Base-by-base conservation (phyloP, 2,888 invertebrate species). In the Trachelus tabidus region DNA sequence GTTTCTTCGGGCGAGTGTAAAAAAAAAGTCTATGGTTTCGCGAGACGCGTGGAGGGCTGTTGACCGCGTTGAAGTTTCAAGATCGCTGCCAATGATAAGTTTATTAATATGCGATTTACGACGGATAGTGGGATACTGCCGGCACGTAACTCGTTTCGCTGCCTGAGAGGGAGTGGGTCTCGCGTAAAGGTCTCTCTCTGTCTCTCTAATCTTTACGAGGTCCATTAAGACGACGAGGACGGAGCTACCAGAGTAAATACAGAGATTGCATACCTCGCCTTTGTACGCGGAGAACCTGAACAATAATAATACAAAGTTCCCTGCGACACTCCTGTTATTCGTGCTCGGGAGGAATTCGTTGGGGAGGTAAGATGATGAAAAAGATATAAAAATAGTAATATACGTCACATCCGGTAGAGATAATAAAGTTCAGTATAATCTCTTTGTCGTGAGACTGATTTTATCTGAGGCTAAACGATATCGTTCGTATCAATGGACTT, bases 151-250 rank as follows among this genome's bases (percentile, higher is more conserved):
- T 73, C 33, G 76, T 33, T 69, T 76, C 23, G 68, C 76, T 35
- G 68, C 74, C 68, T n/a, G 69, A 77, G 37, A 75, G 75, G 75
- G 75, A 77, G 75, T 37, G 35, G 31, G 34, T 15, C 34, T 71
- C 77, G 73, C 77, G 77, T 23, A 76, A 76, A 73, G 68, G 69
- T 83, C 81, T 85, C 40, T 40, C 40, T 35, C 35, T 35, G 3
- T 35, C 12, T 35, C 40, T 40, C 85, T 87, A 87, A 87, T 87
- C 85, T 88, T 87, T 87, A 88, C 86, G 87, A 88, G 86, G 84
- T 87, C 87, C 86, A 88, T 88, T 88, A 87, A 86, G 83, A 82
- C 86, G 85, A 84, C 84, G 82, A 83, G 82, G 81, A 81, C 76
- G 40, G 31, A 77, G 79, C 81, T 83, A 81, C 82, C 79, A 81